Percentiles rank a stretch among this genome's conserved stretches.
phyloP scores from a whole-genome alignment of 2,888 invertebrate species.

The Incurvaria masculella region DNA sequence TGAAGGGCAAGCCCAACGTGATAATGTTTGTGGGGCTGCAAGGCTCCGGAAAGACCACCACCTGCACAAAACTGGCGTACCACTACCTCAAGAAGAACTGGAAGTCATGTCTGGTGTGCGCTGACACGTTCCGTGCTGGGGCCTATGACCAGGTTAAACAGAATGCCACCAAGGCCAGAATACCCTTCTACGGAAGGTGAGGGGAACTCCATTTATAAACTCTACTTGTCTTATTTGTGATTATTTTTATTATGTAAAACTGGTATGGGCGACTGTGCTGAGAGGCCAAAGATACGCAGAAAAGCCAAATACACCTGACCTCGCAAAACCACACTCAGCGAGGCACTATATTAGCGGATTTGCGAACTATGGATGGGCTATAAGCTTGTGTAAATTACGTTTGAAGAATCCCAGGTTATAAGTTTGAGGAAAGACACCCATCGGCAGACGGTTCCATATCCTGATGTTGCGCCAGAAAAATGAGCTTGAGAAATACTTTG shows the following conservation, averaged over 20 bases:
- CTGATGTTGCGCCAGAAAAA: too few relatives aligned
- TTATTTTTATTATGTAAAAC: conserved; percentile 7
- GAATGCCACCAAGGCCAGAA: conserved; percentile 97
- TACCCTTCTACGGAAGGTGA: conserved; percentile 98
- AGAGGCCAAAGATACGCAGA: too few relatives aligned
- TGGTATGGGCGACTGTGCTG: too few relatives aligned
- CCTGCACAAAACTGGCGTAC: conserved; percentile 98
- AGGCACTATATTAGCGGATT: too few relatives aligned
- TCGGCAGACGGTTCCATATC: too few relatives aligned
- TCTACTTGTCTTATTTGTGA: conserved; percentile 14
- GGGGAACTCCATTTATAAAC: conserved; percentile 6
- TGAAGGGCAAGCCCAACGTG: conserved; percentile 92
- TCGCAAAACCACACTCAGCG: too few relatives aligned
- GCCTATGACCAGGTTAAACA: conserved; percentile 99
- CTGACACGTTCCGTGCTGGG: conserved; percentile 99
- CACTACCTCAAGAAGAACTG: conserved; percentile 98
- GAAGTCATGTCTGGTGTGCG: conserved; percentile 98
- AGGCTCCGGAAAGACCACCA: conserved; percentile 99
- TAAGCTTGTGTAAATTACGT: too few relatives aligned
- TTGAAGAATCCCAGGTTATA: too few relatives aligned
- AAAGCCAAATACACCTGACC: too few relatives aligned
- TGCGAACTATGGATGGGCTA: too few relatives aligned
- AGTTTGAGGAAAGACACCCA: too few relatives aligned
- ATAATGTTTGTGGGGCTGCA: conserved; percentile 99
- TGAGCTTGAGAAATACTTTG: too few relatives aligned